phyloP scores from a whole-genome alignment of 2,113 vertebrate genomes.

The Triplophysa siluroides region DNA sequence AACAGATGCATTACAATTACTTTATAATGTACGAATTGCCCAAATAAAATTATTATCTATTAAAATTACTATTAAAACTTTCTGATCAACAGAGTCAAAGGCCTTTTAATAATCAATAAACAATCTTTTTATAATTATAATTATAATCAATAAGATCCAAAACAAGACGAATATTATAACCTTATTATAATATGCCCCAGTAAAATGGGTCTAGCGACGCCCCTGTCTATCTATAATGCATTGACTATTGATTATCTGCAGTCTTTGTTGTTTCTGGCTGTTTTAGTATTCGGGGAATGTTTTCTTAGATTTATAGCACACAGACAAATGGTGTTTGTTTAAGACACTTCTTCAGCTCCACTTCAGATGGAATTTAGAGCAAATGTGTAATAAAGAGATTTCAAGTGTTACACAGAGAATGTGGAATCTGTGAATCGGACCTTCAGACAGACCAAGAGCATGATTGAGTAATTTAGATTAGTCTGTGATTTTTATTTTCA shows the following conservation, averaged over 20 bases:
- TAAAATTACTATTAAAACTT: too few relatives aligned
- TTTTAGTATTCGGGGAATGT: conserved; percentile 40
- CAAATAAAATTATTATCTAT: too few relatives aligned
- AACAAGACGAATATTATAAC: too few relatives aligned
- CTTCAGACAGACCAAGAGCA: background rate
- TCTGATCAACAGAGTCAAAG: too few relatives aligned
- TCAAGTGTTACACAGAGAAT: conserved; percentile 17
- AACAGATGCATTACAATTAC: too few relatives aligned
- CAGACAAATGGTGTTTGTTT: conserved; percentile 61
- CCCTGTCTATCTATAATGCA: background rate
- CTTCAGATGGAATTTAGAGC: conserved; percentile 39
- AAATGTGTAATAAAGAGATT: conserved; percentile 16
- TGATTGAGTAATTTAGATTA: conserved; percentile 14
- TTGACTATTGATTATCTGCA: conserved; percentile 45
- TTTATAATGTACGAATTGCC: too few relatives aligned
- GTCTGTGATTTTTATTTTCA: background rate
- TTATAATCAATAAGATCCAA: too few relatives aligned
- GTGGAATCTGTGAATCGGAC: conserved; percentile 5
- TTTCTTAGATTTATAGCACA: conserved; percentile 53
- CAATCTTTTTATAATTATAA: too few relatives aligned
- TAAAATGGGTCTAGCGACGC: too few relatives aligned
- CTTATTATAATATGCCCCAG: too few relatives aligned
- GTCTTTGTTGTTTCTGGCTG: conserved; percentile 40
- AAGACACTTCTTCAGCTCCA: conserved; percentile 42
- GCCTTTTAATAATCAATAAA: too few relatives aligned